Evolutionary conservation across 1,140 invertebrate species (phyloP), one percentile per base, ranked within the genome.

Genomic region (Phenacoccus solenopsis): DNA sequence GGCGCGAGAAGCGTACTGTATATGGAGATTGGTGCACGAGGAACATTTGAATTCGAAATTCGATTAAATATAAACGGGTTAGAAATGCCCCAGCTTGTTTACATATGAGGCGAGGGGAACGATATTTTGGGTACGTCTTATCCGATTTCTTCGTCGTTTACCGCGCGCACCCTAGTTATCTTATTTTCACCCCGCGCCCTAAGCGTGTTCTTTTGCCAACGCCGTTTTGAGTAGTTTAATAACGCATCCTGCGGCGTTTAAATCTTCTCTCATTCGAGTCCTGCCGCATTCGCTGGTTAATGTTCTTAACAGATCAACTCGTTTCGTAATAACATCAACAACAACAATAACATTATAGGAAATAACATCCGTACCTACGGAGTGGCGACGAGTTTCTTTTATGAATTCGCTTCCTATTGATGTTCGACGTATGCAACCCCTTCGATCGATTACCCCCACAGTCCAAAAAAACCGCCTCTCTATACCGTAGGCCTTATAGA

Each of bases 51-150:
- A 49, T 49, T 49, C 16, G 38, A 16, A 49, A 49, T 49, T 49
- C 38, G 38, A 49, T 49, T 49, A 49, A 49, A 49, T 49, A n/a
- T 49, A 49, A 49, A 49, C 38, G 38, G 38, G 38, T 49, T 49
- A 49, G 38, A 49, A 49, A 16, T 49, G 38, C 38, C 38, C 38
- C 38, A 49, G 20, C 38, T 49, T 49, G 38, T 49, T 49, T 49
- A 49, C 38, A 49, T 49, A 49, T 49, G 12, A 49, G 38, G 38
- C 38, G 16, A 49, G 38, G 38, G 38, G 20, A n/a, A 49, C 20
- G 20, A 49, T 49, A 49, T 49, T 49, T 49, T 16, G 5, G 38
- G 38, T 49, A 49, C 38, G 16, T 49, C 38, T 49, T 49, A 49
- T 49, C 38, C 38, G 38, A 49, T 49, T 49, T 49, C 38, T 49